Conservation (phyloP, 2,797 vertebrate genomes). For the Dipus sagitta region DNA sequence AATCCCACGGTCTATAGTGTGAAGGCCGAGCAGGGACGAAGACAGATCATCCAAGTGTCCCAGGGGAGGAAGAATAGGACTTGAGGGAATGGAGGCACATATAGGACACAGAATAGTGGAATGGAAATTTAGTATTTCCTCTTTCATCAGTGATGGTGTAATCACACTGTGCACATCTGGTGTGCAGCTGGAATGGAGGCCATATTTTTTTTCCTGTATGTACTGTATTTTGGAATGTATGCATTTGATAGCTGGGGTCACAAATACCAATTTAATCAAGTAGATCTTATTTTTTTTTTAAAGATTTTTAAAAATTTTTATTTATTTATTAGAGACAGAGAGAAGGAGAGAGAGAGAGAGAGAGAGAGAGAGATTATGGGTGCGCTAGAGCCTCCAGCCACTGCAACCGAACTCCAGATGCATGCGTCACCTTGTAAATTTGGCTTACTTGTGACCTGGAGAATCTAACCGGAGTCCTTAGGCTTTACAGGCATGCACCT, state of each 20-base stretch:
- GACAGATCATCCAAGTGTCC: constrained; percentile 35
- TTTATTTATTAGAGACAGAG: too few relatives aligned
- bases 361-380: too few relatives aligned
- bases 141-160: neutral
- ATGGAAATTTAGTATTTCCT: neutral
- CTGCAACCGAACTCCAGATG: too few relatives aligned
- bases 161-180: neutral
- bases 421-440: too few relatives aligned
- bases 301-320: neutral
- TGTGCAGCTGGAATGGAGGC: neutral
- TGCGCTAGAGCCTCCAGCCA: too few relatives aligned
- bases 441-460: too few relatives aligned
- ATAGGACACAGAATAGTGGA: neutral
- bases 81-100: neutral
- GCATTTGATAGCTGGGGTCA: neutral
- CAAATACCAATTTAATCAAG: neutral
- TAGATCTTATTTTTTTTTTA: neutral
- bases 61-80: neutral
- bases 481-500: too few relatives aligned
- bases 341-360: too few relatives aligned
- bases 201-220: neutral
- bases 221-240: neutral
- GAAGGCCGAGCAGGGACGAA: constrained; percentile 74
- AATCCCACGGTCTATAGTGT: constrained; percentile 76
- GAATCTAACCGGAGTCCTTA: too few relatives aligned